Conservation (phyloP, 2,888 invertebrate genomes). For the Xestia sexstrigata region DNA sequence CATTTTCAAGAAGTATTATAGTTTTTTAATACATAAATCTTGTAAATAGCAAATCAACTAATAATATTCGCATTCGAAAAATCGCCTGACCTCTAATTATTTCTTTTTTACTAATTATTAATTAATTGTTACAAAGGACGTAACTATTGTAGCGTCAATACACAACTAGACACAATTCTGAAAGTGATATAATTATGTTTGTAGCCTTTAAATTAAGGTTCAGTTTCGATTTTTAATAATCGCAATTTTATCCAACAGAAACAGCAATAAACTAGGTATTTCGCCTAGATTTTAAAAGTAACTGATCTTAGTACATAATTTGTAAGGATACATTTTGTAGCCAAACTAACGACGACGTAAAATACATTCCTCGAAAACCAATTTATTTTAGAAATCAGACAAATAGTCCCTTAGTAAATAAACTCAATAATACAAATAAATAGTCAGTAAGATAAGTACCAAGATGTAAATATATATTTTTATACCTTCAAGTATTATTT, state of each 20-base stretch:
- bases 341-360: not conserved
- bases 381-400: not conserved
- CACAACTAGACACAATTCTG: not conserved
- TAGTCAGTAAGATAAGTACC: slow-evolving; percentile 66
- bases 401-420: slow-evolving; percentile 29
- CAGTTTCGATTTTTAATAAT: not conserved
- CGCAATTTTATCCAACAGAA: too few relatives aligned
- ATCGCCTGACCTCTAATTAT: too few relatives aligned
- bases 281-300: not conserved
- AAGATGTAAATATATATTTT: slow-evolving; percentile 76
- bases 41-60: not conserved
- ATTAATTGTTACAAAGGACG: not conserved
- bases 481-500: slow-evolving; percentile 81
- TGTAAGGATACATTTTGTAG: not conserved
- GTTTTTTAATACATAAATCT: not conserved
- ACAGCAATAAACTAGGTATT: not conserved
- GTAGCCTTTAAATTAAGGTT: not conserved
- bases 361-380: not conserved
- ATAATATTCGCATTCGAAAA: not conserved
- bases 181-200: not conserved
- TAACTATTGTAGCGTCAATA: slow-evolving; percentile 6
- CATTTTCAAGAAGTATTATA: not conserved
- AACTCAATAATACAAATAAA: slow-evolving; percentile 47
- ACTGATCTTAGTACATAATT: not conserved
- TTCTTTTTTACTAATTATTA: not conserved